Evolutionary conservation across 92 coral and sea anemone species (phyloP), one percentile per base, ranked within the genome.

Genomic region (Bergia puertoricense): DNA sequence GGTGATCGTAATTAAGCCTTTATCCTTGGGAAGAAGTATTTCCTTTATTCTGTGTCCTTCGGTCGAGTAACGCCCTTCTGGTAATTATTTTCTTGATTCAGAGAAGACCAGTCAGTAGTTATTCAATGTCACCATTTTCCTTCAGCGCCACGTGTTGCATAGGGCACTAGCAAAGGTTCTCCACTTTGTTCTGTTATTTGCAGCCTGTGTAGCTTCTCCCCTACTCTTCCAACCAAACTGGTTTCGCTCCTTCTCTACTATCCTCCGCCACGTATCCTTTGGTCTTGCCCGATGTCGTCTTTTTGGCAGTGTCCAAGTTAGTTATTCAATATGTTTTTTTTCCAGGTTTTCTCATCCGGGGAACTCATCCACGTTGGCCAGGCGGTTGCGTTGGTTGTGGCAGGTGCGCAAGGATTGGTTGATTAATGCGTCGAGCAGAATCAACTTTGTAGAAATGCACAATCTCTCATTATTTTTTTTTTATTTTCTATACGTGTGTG

Each of bases 281-380:
- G 30, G 30, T 30, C 30, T 30, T 30, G 30, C 30, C 30, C 30
- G 30, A 30, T 30, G 30, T 30, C 30, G 30, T 30, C 30, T 30
- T 30, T 30, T 30, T 30, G 30, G 30, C 30, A 30, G 30, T 30
- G 30, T 30, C 30, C 30, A 30, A 30, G 30, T 30, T 30, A 30
- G 30, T 30, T 30, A 30, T 30, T 30, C 30, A 30, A 30, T 30
- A 41, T 57, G n/a, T 39, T 1, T 80, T 15, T 50, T 81, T 54
- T 8, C 50, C 75, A 96, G 92, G 89, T 95, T 79, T 90, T 96
- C 45, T 93, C 91, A 84, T 89, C 93, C 71, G 96, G 93, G 43
- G 45, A 88, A 15, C 94, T 96, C n/a, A 67, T 79, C 62, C 91
- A 92, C 86, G 96, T 94, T 72, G 98, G 98, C 43, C 98, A 96